phyloP scores from a whole-genome alignment of 1,140 invertebrate genomes.

The Tetragnatha versicolor region DNA sequence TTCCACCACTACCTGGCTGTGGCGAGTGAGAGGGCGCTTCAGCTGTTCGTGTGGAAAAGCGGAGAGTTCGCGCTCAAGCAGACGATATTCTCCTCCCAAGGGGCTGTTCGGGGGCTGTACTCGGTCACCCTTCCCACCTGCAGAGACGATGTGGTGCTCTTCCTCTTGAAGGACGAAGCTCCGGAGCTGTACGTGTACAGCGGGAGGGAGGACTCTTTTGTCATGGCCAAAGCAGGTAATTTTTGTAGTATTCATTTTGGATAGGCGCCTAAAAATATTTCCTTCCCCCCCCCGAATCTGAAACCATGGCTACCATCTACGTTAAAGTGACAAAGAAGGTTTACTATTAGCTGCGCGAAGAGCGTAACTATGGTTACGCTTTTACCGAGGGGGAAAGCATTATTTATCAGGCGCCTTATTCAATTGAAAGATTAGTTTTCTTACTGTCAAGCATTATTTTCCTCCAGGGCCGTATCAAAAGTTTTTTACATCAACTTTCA shows the following conservation, averaged over 20 bases:
- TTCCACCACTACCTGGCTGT: slow-evolving; percentile 47
- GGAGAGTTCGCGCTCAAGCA: slow-evolving; percentile 25
- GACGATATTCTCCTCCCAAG: neutral
- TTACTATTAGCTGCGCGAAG: too few relatives aligned
- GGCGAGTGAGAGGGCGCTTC: neutral
- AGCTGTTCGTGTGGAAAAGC: slow-evolving; percentile 30
- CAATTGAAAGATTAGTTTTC: too few relatives aligned
- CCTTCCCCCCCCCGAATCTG: neutral
- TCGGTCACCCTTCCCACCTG: slow-evolving; percentile 16
- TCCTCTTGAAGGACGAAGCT: neutral
- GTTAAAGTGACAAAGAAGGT: too few relatives aligned
- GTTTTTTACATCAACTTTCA: too few relatives aligned
- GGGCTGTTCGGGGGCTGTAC: neutral
- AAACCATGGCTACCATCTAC: too few relatives aligned
- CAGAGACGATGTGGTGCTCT: slow-evolving; percentile 45
- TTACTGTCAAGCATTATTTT: too few relatives aligned
- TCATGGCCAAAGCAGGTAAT: neutral
- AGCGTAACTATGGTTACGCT: too few relatives aligned
- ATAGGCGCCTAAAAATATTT: too few relatives aligned
- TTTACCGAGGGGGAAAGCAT: too few relatives aligned
- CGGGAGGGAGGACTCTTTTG: slow-evolving; percentile 6
- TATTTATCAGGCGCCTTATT: too few relatives aligned
- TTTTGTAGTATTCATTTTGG: too few relatives aligned
- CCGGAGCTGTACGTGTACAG: neutral
- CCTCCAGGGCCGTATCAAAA: too few relatives aligned